phyloP scores from a whole-genome alignment of 1,140 invertebrate genomes.

The Micrasema minimum region DNA sequence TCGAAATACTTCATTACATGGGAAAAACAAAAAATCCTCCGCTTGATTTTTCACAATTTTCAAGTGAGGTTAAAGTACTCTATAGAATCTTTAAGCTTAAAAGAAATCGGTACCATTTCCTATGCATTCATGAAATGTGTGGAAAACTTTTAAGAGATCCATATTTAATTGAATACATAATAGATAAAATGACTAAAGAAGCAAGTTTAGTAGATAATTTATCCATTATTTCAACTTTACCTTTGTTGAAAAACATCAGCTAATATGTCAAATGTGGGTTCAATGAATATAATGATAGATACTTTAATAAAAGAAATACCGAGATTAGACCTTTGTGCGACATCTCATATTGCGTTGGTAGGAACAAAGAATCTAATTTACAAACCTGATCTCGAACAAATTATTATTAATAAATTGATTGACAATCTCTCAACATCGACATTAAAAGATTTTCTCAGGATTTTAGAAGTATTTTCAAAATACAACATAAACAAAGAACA shows the following conservation, averaged over 20 bases:
- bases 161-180: constrained; percentile 51
- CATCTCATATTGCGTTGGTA: neutral
- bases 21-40: constrained; percentile 60
- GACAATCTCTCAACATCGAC: neutral
- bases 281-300: neutral
- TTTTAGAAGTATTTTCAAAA: constrained; percentile 1
- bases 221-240: neutral
- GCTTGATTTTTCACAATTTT: constrained; percentile 68
- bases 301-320: constrained; percentile 9
- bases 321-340: neutral
- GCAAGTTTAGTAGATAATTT: neutral
- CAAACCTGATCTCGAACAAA: neutral
- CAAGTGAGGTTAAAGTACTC: constrained; percentile 63
- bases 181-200: constrained; percentile 1
- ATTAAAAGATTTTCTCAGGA: constrained; percentile 2
- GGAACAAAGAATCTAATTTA: neutral
- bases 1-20: constrained; percentile 69
- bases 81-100: constrained; percentile 62
- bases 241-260: constrained; percentile 12
- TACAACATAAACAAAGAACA: neutral
- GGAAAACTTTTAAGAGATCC: constrained; percentile 64
- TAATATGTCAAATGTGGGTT: neutral
- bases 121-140: constrained; percentile 73
- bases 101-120: constrained; percentile 69
- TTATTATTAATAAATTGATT: constrained; percentile 1